Evolutionary conservation across 2,113 vertebrate species (phyloP).

Genomic region (Circaetus gallicus): DNA sequence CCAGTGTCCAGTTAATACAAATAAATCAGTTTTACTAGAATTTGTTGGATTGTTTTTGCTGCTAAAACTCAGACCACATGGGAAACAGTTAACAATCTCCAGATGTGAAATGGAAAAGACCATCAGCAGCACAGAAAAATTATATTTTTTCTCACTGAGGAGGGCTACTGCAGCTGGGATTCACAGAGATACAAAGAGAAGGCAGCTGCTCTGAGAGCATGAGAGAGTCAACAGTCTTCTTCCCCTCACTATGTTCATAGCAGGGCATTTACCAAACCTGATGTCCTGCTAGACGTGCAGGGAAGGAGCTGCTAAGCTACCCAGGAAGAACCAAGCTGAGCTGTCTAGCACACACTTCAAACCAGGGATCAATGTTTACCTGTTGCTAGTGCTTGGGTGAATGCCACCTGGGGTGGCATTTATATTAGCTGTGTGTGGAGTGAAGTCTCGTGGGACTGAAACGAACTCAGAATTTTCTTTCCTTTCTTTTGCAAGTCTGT

Average conservation of each 20-base stretch:
- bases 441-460: not conserved
- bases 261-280: not conserved
- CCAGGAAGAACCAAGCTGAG: not conserved
- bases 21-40: slow-evolving; percentile 44
- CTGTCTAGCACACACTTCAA: not conserved
- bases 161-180: not conserved
- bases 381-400: not conserved
- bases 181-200: not conserved
- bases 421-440: not conserved
- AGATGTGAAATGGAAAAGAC: slow-evolving; percentile 37
- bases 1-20: slow-evolving; percentile 30
- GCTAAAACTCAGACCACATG: slow-evolving; percentile 10
- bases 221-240: not conserved
- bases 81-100: slow-evolving; percentile 35
- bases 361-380: not conserved
- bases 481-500: not conserved
- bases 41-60: slow-evolving; percentile 13
- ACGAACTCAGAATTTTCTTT: not conserved
- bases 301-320: not conserved
- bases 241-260: not conserved
- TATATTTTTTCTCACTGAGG: not conserved
- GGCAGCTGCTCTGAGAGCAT: not conserved
- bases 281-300: not conserved
- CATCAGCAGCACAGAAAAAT: not conserved
- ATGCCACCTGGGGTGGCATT: not conserved